phyloP scores from a whole-genome alignment of 2,888 invertebrate genomes.

The Andrena minutula region DNA sequence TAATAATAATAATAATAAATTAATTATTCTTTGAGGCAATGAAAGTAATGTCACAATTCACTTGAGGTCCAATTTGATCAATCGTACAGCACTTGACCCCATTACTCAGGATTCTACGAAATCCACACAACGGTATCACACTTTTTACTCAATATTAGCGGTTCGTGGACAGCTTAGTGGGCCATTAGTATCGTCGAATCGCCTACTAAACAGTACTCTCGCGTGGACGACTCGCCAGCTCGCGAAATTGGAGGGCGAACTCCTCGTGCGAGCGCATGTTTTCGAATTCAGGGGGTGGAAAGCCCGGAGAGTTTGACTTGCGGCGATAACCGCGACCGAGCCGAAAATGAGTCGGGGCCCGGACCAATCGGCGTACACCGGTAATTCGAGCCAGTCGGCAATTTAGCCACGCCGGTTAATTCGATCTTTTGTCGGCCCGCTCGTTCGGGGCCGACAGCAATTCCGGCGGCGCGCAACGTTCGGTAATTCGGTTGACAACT shows the following conservation, averaged over 20 bases:
- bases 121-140: no score
- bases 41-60: no score
- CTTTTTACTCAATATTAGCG: no score
- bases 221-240: neutral
- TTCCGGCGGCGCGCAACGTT: conserved; percentile 49
- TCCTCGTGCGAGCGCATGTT: conserved; percentile 1
- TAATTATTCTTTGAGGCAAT: no score
- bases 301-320: conserved; percentile 37
- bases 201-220: neutral
- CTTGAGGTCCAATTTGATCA: no score
- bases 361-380: conserved; percentile 6
- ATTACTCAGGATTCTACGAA: no score
- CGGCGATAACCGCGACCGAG: conserved; percentile 35
- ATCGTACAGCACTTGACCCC: no score
- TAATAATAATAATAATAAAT: no score
- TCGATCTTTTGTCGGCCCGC: conserved; percentile 62
- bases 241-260: neutral
- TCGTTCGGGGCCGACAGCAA: conserved; percentile 30
- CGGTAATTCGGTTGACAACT: conserved; percentile 58
- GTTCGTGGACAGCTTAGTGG: no score
- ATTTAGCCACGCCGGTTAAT: conserved; percentile 56
- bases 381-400: conserved; percentile 43
- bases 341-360: conserved; percentile 40
- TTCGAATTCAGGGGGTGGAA: conserved; percentile 2
- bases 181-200: no score